These are phyloP conservation scores for Vandiemenella viatica DNA, from an alignment of 2,888 invertebrate species.

Conservation along the genomic window DNA sequence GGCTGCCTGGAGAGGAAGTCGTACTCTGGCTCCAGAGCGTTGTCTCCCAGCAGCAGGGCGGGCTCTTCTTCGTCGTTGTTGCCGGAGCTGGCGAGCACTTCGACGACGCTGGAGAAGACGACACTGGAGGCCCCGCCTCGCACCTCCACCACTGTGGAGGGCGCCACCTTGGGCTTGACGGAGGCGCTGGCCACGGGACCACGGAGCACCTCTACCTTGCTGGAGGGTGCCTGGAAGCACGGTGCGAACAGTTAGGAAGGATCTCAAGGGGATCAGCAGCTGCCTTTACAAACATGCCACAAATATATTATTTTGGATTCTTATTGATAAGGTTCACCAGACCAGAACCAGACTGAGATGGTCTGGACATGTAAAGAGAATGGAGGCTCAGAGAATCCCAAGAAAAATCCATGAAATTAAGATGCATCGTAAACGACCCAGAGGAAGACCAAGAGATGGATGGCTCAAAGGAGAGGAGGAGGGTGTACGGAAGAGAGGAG, in stretches of 20 bases:
- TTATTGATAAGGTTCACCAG: too few species aligned
- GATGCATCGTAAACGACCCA: too few species aligned
- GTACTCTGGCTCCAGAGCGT: slow-evolving; percentile 66
- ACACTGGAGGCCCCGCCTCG: slow-evolving; percentile 25
- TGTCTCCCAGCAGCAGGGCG: slow-evolving; percentile 45
- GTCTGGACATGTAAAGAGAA: too few species aligned
- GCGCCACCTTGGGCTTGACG: slow-evolving; percentile 2
- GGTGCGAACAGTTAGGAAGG: slow-evolving; percentile 6
- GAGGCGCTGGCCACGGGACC: slow-evolving; percentile 2
- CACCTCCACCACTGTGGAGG: slow-evolving; percentile 20
- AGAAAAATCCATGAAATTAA: too few species aligned
- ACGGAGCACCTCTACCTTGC: slow-evolving; percentile 26
- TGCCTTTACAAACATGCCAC: too few species aligned
- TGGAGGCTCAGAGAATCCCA: too few species aligned
- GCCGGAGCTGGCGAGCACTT: slow-evolving; percentile 30
- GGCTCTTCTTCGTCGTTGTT: slow-evolving; percentile 39
- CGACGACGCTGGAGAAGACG: slow-evolving; percentile 37
- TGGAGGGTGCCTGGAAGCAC: slow-evolving; percentile 23
- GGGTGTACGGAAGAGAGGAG: too few species aligned
- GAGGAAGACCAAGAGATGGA: too few species aligned
- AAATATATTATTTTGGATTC: too few species aligned
- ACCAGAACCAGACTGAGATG: too few species aligned
- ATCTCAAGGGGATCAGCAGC: background rate
- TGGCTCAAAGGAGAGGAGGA: too few species aligned
- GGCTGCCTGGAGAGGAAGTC: slow-evolving; percentile 74